Evolutionary conservation across 2,113 vertebrate genomes (phyloP).

Genomic region (Petrocephalus microphthalmus): DNA sequence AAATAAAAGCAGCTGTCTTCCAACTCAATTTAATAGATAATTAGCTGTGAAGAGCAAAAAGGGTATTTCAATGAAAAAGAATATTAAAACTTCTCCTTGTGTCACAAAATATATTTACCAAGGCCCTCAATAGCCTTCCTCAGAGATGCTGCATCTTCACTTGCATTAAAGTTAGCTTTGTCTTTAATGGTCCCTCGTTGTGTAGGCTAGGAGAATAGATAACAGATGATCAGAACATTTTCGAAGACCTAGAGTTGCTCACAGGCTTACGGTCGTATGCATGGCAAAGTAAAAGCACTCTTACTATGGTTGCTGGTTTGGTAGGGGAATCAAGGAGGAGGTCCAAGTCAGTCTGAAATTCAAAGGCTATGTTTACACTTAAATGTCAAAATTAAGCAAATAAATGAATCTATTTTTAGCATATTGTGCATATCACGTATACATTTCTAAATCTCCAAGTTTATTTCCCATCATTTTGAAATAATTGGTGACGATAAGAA

Average conservation of each 20-base stretch:
- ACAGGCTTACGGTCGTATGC: background rate
- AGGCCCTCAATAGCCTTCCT: slow-evolving; percentile 22
- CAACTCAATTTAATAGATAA: background rate
- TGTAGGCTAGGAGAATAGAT: background rate
- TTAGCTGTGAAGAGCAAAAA: background rate
- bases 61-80: background rate
- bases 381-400: background rate
- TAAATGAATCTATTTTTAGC: background rate
- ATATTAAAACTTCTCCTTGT: background rate
- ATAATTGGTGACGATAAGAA: background rate
- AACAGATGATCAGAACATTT: background rate
- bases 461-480: background rate
- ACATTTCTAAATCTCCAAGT: background rate
- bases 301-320: background rate
- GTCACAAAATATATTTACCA: background rate
- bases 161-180: slow-evolving; percentile 11
- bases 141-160: slow-evolving; percentile 18
- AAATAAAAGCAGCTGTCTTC: background rate
- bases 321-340: slow-evolving; percentile 14
- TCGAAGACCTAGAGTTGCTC: background rate
- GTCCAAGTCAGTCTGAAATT: slow-evolving; percentile 20
- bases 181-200: slow-evolving; percentile 12
- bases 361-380: background rate
- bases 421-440: background rate
- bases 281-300: background rate